Conservation (phyloP, 1,140 invertebrate genomes). For the Caenorhabditis briggsae region DNA sequence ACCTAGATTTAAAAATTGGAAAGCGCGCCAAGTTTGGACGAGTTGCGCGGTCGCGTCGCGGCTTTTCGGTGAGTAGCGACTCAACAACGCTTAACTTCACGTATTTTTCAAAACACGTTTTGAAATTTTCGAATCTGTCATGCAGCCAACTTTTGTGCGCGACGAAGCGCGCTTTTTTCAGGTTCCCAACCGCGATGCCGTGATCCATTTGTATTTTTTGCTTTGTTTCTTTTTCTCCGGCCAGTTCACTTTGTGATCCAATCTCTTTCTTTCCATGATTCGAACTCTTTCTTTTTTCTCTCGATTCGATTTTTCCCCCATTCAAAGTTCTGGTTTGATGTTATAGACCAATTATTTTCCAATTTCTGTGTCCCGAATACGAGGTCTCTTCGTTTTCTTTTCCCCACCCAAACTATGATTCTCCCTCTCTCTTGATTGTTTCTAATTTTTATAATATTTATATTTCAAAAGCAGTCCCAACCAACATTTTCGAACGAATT, state of each 20-base stretch:
- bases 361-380: conserved; percentile 49
- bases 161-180: too few relatives aligned
- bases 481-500: conserved; percentile 25
- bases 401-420: neutral
- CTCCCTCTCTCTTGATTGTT: neutral
- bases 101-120: too few relatives aligned
- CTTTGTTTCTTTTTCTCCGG: neutral
- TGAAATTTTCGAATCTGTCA: too few relatives aligned
- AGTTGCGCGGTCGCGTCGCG: too few relatives aligned
- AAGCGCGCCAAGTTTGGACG: too few relatives aligned
- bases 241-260: conserved; percentile 53
- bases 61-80: too few relatives aligned
- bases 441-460: neutral
- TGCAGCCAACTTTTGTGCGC: too few relatives aligned
- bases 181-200: too few relatives aligned
- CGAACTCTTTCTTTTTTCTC: neutral
- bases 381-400: neutral
- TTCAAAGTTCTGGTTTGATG: conserved; percentile 30
- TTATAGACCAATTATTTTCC: conserved; percentile 49
- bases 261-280: neutral
- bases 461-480: neutral
- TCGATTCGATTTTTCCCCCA: neutral
- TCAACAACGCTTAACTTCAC: too few relatives aligned
- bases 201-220: neutral
- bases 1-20: neutral